phyloP scores from a whole-genome alignment of 2,888 invertebrate genomes.

The Leptinotarsa juncta region DNA sequence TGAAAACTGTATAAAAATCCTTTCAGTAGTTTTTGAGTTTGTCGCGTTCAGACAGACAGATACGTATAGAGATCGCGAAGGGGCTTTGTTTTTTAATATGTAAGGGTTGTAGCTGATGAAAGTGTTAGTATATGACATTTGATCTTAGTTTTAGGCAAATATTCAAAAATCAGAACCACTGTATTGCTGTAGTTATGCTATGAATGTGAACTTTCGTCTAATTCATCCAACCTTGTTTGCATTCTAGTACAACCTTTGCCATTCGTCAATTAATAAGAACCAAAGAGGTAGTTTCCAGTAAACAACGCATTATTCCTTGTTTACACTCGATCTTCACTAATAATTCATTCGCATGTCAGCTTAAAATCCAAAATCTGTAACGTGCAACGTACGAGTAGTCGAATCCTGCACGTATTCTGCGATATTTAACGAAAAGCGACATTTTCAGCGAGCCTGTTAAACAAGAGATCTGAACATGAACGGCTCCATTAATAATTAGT shows the following conservation, averaged over 20 bases:
- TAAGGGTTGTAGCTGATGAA: too few relatives aligned
- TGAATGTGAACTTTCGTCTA: too few relatives aligned
- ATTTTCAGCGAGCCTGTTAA: conserved; percentile 49
- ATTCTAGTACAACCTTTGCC: background rate
- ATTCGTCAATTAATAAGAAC: conserved; percentile 6
- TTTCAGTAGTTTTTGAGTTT: too few relatives aligned
- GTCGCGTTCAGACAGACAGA: too few relatives aligned
- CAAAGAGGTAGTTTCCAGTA: background rate
- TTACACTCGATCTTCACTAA: conserved; percentile 25
- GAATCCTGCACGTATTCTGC: conserved; percentile 10
- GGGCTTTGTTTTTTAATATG: too few relatives aligned
- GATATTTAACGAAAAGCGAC: conserved; percentile 40
- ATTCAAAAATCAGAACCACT: too few relatives aligned
- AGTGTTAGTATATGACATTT: too few relatives aligned
- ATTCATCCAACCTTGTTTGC: background rate
- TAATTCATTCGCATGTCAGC: conserved; percentile 36
- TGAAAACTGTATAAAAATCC: too few relatives aligned
- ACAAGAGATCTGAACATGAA: conserved; percentile 51
- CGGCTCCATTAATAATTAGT: conserved; percentile 56
- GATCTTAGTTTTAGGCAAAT: too few relatives aligned
- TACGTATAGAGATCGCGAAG: too few relatives aligned
- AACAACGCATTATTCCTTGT: conserved; percentile 15
- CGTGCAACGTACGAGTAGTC: conserved; percentile 8
- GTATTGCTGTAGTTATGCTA: too few relatives aligned
- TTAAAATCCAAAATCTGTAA: conserved; percentile 31